Evolutionary conservation across 2,113 vertebrate species (phyloP), one percentile per base, ranked within the genome.

Genomic region (Pteruthius melanotis): DNA sequence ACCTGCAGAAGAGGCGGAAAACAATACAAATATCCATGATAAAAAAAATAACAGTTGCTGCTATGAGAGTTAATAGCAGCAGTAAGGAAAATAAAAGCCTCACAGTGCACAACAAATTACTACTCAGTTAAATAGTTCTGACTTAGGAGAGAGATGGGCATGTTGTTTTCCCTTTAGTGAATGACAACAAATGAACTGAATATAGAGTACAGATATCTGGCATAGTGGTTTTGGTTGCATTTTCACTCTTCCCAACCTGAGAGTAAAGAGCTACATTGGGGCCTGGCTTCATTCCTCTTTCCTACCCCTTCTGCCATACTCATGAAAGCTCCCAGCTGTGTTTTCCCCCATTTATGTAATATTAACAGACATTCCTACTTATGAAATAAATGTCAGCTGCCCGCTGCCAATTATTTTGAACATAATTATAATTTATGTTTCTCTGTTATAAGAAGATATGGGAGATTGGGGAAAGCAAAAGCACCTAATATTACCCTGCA

Each of bases 311-410:
- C 59, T 71, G 24, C 33, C 20, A 53, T 12, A 40, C 9, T 59
- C 1, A 0, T 42, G 57, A 59, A 85, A 83, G 28, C 16, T 82
- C 31, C 13, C 6, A 61, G 17, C 37, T 52, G 27, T 42, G n/a
- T 65, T 85, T 78, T 45, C 12, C 20, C 6, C 22, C 11, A 27
- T 39, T 84, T 40, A 84, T 21, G 2, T n/a, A 92, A 69, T 64
- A 85, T 79, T 92, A 97, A 93, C 53, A 83, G 80, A 87, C 39
- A 56, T 83, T 64, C 31, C 64, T 44, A 50, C 28, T 93, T 90
- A 96, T 31, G 19, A 89, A 94, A 85, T 72, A 97, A 93, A 94
- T 86, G 65, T 35, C 66, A 82, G 72, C 87, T 94, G 77, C 75
- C 64, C 92, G 68, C 39, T 74, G 57, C 93, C 33, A 93, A 66